A percentile compares a stretch with the other conserved stretches of the same genome.
phyloP scores from a whole-genome alignment of 2,888 invertebrate species.

The Sthenelais limicola region DNA sequence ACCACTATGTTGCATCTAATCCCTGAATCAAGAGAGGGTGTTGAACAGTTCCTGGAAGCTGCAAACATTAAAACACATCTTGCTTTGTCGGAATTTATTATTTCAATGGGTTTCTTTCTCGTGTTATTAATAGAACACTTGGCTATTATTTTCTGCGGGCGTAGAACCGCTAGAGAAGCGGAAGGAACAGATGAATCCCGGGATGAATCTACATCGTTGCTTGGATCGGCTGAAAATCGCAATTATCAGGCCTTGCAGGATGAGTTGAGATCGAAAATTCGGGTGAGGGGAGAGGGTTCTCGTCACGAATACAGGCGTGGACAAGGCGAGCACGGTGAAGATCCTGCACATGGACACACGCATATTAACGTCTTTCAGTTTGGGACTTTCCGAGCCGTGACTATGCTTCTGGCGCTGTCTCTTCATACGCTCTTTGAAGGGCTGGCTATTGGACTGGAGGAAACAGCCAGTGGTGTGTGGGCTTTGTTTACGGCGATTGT shows the following conservation, averaged over 20 bases:
- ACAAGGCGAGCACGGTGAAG: background rate
- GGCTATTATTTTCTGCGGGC: background rate
- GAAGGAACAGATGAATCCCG: background rate
- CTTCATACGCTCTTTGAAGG: slow-evolving; percentile 75
- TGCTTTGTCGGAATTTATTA: slow-evolving; percentile 64
- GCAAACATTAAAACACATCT: slow-evolving; percentile 50
- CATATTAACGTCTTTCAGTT: background rate
- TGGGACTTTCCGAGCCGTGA: slow-evolving; percentile 47
- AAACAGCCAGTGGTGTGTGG: slow-evolving; percentile 64
- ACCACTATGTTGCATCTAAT: slow-evolving; percentile 70
- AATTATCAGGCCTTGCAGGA: background rate
- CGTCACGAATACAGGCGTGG: background rate
- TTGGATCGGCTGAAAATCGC: background rate
- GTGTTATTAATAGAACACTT: slow-evolving; percentile 63
- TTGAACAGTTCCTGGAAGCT: slow-evolving; percentile 50
- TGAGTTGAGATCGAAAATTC: background rate
- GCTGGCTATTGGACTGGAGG: slow-evolving; percentile 72
- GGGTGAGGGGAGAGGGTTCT: background rate
- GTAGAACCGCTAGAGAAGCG: background rate
- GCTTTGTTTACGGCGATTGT: slow-evolving; percentile 70
- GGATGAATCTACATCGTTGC: background rate
- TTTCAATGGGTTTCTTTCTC: slow-evolving; percentile 65
- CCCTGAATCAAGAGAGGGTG: slow-evolving; percentile 67
- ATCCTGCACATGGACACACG: slow-evolving; percentile 10
- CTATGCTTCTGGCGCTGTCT: slow-evolving; percentile 61